These are phyloP conservation scores for Tyria jacobaeae DNA, from an alignment of 2,888 invertebrate species.

Conservation along the genomic window DNA sequence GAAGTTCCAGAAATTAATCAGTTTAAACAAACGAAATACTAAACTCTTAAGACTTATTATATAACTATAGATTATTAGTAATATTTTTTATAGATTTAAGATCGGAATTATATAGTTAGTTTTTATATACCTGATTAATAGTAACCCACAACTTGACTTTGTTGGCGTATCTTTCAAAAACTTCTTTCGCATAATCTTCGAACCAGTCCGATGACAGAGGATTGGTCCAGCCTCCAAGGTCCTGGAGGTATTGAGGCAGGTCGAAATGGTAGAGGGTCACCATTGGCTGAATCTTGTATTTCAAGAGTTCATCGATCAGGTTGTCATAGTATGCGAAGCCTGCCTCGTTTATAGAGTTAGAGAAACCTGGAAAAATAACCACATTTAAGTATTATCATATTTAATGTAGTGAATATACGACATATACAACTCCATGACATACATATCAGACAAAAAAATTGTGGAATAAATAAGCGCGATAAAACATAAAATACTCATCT, in stretches of 20 bases:
- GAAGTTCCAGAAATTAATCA: too few species aligned
- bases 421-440: too few species aligned
- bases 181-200: constrained; percentile 75
- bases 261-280: constrained; percentile 73
- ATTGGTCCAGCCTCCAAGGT: constrained; percentile 73
- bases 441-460: too few species aligned
- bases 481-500: too few species aligned
- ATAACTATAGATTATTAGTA: too few species aligned
- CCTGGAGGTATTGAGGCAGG: constrained; percentile 69
- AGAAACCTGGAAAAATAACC: constrained; percentile 57
- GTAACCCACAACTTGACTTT: constrained; percentile 87
- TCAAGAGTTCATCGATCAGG: constrained; percentile 80
- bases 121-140: constrained; percentile 76
- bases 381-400: too few species aligned
- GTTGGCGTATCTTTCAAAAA: constrained; percentile 76
- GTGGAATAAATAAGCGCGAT: too few species aligned
- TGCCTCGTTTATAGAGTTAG: constrained; percentile 70
- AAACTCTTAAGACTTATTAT: too few species aligned
- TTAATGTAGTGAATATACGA: too few species aligned
- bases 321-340: constrained; percentile 84
- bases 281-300: constrained; percentile 71
- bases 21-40: too few species aligned
- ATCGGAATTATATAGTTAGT: too few species aligned
- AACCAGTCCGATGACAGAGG: constrained; percentile 73
- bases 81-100: too few species aligned